A percentile compares a stretch with the other conserved stretches of the same genome.
These are phyloP conservation scores for Masticophis lateralis DNA, from an alignment of 2,797 vertebrate genomes.

Conservation along the genomic window DNA sequence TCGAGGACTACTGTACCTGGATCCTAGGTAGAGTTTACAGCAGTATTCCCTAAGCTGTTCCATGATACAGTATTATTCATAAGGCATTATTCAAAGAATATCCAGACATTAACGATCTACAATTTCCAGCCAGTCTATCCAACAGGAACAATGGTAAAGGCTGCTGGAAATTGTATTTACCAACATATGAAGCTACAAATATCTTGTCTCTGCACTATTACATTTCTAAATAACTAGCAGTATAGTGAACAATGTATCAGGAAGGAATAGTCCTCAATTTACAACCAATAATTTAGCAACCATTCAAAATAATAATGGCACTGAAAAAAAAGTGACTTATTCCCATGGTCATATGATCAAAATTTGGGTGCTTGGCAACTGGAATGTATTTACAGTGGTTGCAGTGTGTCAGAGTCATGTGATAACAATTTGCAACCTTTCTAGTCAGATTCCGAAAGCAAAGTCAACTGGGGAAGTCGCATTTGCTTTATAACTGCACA, in stretches of 20 bases:
- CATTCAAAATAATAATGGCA: too few species aligned
- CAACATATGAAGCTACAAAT: neutral
- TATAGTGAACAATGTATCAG: neutral
- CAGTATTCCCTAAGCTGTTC: neutral
- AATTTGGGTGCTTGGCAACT: too few species aligned
- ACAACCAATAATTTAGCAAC: too few species aligned
- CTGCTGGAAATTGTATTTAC: neutral
- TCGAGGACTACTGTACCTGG: too few species aligned
- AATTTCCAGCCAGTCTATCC: neutral
- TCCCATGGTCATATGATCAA: too few species aligned
- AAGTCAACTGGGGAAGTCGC: too few species aligned
- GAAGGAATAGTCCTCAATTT: neutral
- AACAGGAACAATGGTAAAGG: neutral
- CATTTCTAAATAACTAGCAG: neutral
- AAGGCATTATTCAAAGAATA: neutral
- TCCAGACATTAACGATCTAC: neutral
- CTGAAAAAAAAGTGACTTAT: too few species aligned
- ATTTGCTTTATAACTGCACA: too few species aligned
- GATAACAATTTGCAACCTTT: too few species aligned
- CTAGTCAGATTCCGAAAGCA: too few species aligned
- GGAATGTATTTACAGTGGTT: too few species aligned
- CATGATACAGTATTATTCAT: neutral
- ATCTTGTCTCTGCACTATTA: neutral
- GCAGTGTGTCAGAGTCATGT: too few species aligned
- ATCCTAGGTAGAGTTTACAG: neutral